Percentiles rank a stretch among this genome's conserved stretches.
Evolutionary conservation across 2,113 vertebrate species (phyloP).

Genomic region (Cyanoramphus novaezelandiae): DNA sequence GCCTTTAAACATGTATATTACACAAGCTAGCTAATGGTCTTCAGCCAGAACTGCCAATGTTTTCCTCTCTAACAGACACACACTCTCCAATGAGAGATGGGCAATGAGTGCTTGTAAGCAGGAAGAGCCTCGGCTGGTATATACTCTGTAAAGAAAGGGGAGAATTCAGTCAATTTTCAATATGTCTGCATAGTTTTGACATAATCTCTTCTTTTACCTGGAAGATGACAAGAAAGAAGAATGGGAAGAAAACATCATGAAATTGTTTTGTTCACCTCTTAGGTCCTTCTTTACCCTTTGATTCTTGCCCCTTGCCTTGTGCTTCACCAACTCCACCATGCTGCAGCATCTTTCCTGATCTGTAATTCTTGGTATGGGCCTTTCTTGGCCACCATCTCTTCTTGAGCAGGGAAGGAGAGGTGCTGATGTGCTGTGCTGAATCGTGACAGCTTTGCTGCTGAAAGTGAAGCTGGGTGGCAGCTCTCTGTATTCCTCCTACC

Average conservation of each 20-base stretch:
- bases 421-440: neutral
- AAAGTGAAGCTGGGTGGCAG: neutral
- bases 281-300: neutral
- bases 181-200: neutral
- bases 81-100: neutral
- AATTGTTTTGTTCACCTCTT: neutral
- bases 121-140: neutral
- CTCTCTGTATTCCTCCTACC: neutral
- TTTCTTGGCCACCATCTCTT: neutral
- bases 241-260: neutral
- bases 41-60: neutral
- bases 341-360: neutral
- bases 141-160: neutral
- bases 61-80: neutral
- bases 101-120: neutral
- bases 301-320: neutral
- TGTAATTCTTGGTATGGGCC: neutral
- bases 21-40: neutral
- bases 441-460: neutral
- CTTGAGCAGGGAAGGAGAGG: neutral
- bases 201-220: neutral
- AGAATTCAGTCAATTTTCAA: neutral
- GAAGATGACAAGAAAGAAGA: neutral
- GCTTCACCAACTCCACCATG: fast-evolving
- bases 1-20: neutral